Conservation (phyloP, 2,113 vertebrate species). For the Melospiza melodia region DNA sequence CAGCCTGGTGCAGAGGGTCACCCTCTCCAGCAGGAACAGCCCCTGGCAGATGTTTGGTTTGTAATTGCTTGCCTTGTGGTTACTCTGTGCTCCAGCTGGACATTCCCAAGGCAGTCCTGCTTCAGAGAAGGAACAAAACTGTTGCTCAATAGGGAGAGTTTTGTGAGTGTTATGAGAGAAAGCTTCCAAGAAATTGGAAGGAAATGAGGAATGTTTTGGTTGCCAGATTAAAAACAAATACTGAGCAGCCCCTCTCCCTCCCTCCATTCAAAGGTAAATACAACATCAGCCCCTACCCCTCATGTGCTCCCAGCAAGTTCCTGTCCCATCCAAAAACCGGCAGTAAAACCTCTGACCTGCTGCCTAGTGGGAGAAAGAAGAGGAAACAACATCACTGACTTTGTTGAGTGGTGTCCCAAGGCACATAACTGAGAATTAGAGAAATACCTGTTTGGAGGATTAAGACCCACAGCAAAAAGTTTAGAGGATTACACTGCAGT, state of each 20-base stretch:
- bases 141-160: background rate
- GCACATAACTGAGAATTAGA: background rate
- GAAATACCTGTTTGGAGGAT: background rate
- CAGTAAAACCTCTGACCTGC: background rate
- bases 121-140: background rate
- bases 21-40: background rate
- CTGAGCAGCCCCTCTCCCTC: background rate
- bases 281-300: background rate
- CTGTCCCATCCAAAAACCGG: background rate
- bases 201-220: background rate
- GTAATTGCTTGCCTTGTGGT: background rate
- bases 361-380: background rate
- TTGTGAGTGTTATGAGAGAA: background rate
- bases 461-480: background rate
- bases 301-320: background rate
- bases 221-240: background rate
- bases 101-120: background rate
- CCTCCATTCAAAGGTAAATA: background rate
- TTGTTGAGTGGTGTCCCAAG: background rate
- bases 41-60: fast-evolving
- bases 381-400: background rate
- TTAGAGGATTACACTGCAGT: background rate
- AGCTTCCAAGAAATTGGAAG: background rate
- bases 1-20: background rate
- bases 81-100: background rate